Evolutionary conservation across 2,888 invertebrate species (phyloP).

Genomic region (Linnaemya tessellans): DNA sequence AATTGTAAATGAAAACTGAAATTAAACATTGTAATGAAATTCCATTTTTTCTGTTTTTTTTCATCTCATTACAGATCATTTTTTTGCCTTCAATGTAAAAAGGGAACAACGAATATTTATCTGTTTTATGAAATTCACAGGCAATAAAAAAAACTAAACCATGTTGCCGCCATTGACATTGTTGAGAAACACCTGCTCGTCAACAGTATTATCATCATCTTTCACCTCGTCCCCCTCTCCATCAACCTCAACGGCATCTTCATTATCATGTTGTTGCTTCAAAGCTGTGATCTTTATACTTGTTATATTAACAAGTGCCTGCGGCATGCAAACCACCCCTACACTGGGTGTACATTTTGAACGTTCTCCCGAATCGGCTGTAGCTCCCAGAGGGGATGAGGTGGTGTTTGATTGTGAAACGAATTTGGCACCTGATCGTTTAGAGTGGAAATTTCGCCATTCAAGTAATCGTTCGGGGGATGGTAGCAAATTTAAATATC

Average conservation of each 20-base stretch:
- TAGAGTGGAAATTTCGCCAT: conserved; percentile 91
- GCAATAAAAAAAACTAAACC: conserved; percentile 3
- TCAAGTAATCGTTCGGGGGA: conserved; percentile 79
- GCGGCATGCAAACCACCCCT: conserved; percentile 73
- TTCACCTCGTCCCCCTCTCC: background rate
- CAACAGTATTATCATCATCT: conserved; percentile 40
- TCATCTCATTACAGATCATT: conserved; percentile 45
- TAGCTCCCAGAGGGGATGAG: conserved; percentile 91
- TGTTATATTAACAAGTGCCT: conserved; percentile 58
- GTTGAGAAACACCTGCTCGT: conserved; percentile 67
- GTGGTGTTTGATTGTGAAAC: conserved; percentile 92
- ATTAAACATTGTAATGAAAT: conserved; percentile 61
- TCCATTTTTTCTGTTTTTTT: conserved; percentile 23
- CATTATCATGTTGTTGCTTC: conserved; percentile 39
- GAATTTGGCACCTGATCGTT: conserved; percentile 89
- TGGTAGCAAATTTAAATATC: conserved; percentile 77
- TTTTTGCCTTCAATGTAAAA: conserved; percentile 4
- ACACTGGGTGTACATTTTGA: conserved; percentile 88
- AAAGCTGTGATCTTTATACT: conserved; percentile 64
- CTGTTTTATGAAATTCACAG: conserved; percentile 1
- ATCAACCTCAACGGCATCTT: conserved; percentile 13
- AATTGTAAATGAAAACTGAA: conserved; percentile 43
- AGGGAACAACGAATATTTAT: background rate
- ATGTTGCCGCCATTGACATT: conserved; percentile 62
- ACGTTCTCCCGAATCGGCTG: conserved; percentile 90